phyloP scores from a whole-genome alignment of 2,888 invertebrate species.

The Lasius platythorax region DNA sequence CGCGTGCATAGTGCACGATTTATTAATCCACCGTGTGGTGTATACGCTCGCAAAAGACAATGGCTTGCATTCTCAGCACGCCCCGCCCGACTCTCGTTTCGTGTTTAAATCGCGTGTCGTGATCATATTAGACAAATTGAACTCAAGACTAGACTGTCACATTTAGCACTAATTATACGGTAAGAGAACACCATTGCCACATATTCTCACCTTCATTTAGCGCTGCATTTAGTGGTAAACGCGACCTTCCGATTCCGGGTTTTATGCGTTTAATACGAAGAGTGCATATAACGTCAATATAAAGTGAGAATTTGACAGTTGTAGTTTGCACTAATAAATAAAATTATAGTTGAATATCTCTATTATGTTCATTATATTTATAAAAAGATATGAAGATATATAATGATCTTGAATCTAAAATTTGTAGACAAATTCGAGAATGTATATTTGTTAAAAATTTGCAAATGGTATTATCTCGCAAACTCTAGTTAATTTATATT shows the following conservation, averaged over 20 bases:
- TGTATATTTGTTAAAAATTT: not conserved
- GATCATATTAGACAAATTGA: conserved; percentile 46
- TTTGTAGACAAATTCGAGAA: not conserved
- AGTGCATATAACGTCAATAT: not conserved
- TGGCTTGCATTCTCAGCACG: conserved; percentile 23
- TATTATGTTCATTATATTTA: not conserved
- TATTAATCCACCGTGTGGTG: conserved; percentile 38
- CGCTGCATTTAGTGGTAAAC: conserved; percentile 1
- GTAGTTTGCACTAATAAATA: not conserved
- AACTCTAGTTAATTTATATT: conserved; percentile 4
- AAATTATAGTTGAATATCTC: not conserved
- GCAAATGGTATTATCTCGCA: not conserved
- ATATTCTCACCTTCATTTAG: conserved; percentile 34
- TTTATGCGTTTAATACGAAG: not conserved
- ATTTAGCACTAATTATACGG: conserved; percentile 27
- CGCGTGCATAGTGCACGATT: conserved; percentile 43
- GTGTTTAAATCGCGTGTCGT: conserved; percentile 41
- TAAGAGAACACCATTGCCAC: not conserved
- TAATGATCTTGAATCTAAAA: not conserved
- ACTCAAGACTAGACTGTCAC: conserved; percentile 12
- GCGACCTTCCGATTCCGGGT: not conserved
- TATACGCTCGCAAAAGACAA: conserved; percentile 32
- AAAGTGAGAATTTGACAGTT: not conserved
- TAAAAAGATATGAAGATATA: not conserved
- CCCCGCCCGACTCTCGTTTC: conserved; percentile 24